Base-by-base conservation (phyloP, 2,888 invertebrate species). In the Drosophila vallismaia region DNA sequence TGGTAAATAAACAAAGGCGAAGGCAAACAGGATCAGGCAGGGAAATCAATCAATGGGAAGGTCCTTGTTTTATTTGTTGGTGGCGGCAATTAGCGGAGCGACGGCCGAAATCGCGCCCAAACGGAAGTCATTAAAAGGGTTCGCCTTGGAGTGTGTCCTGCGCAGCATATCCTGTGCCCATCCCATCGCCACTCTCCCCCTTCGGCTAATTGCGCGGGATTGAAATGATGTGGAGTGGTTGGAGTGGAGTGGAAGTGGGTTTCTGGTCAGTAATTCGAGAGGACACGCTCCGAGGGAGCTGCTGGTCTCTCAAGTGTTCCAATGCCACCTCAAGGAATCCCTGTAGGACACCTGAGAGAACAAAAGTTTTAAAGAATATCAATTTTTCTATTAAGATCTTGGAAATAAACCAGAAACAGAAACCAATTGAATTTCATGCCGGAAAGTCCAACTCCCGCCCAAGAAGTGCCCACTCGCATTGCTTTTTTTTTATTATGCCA, bases 101-200 rank as follows among this genome's bases (percentile, higher is more conserved):
- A 46, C 38, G 54, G 64, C 51, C 19, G 40, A 31, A 26, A 50
- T 42, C 40, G 28, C 51, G 33, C 46, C 48, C 68, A 54, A 79
- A 69, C 83, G 83, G 83, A 84, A 83, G 83, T 84, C 86, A 77
- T 84, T 88, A 48, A 79, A 84, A 86, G 87, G 87, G 85, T 80
- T 84, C 36, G 63, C 60, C 63, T 50, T 58, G 38, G 51, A 46
- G 38, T 52, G 69, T 71, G 63, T 55, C 64, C 45, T 29, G 29
- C n/a, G 69, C 57, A 56, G 46, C 40, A 19, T 48, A 24, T 48
- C 51, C 12, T 14, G 33, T 24, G 33, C 29, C 8, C 44, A 44
- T 42, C 59, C 50, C n/a, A 59, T 24, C 31, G 36, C 50, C 6
- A 28, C 40, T 38, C 49, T 7, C 29, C n/a, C 38, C 6, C 14